These are phyloP conservation scores for Scomber japonicus DNA, from an alignment of 2,113 vertebrate species.

Conservation along the genomic window DNA sequence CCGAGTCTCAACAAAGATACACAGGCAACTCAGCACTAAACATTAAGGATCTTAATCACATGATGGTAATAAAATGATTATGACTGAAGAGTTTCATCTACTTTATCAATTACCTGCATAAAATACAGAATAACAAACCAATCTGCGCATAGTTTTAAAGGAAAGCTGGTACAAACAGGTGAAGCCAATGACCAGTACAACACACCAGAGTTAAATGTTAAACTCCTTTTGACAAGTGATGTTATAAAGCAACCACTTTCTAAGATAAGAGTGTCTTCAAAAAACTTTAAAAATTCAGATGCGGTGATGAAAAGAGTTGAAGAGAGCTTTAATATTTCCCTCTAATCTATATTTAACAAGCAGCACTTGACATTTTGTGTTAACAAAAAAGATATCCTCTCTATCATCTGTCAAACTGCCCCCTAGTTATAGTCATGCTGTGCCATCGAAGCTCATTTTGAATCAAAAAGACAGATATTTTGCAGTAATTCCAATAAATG, in stretches of 20 bases:
- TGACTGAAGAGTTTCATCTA: not conserved
- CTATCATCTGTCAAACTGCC: constrained; percentile 39
- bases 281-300: constrained; percentile 13
- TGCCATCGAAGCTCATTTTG: constrained; percentile 26
- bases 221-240: not conserved
- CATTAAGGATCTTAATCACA: constrained; percentile 32
- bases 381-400: constrained; percentile 38
- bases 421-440: constrained; percentile 45
- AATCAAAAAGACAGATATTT: constrained; percentile 54
- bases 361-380: constrained; percentile 27
- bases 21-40: constrained; percentile 32
- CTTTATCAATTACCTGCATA: not conserved
- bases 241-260: not conserved
- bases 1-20: constrained; percentile 32
- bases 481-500: constrained; percentile 62
- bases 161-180: not conserved
- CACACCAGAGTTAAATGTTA: not conserved
- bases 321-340: constrained; percentile 38
- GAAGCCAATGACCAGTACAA: not conserved
- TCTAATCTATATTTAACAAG: constrained; percentile 42
- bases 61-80: constrained; percentile 1
- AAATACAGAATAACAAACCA: not conserved
- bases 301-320: not conserved
- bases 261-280: constrained; percentile 9
- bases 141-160: not conserved